These are phyloP conservation scores for Sycophila sp. DNA, from an alignment of 1,140 invertebrate genomes.

Conservation along the genomic window DNA sequence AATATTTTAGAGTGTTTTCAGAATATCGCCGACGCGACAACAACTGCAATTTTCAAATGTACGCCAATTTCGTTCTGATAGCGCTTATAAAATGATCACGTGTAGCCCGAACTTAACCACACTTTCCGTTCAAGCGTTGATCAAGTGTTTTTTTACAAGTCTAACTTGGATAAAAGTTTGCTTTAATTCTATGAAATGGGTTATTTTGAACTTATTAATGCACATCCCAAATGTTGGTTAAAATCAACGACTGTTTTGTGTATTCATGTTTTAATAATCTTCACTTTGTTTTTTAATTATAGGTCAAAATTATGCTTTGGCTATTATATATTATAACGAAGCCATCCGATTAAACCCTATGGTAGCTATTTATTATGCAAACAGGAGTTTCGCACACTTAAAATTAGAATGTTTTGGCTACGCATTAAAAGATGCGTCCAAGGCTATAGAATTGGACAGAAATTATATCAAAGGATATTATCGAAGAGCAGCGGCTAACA, in stretches of 20 bases:
- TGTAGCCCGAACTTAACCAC: conserved; percentile 52
- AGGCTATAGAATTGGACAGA: conserved; percentile 89
- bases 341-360: conserved; percentile 89
- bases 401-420: conserved; percentile 93
- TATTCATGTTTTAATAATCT: too few relatives aligned
- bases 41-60: conserved; percentile 12
- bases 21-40: background rate
- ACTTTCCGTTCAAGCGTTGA: conserved; percentile 47
- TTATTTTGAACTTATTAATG: too few relatives aligned
- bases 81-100: conserved; percentile 44
- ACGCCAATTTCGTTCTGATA: background rate
- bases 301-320: conserved; percentile 91
- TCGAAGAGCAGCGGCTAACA: conserved; percentile 93
- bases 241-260: too few relatives aligned
- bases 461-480: conserved; percentile 95
- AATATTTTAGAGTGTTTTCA: background rate
- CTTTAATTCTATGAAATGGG: too few relatives aligned
- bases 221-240: too few relatives aligned
- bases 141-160: too few relatives aligned
- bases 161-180: too few relatives aligned
- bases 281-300: conserved; percentile 57
- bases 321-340: conserved; percentile 90
- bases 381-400: conserved; percentile 94
- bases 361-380: conserved; percentile 88
- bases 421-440: conserved; percentile 90